phyloP scores from a whole-genome alignment of 2,888 invertebrate species.

The Tetanocera ferruginea region DNA sequence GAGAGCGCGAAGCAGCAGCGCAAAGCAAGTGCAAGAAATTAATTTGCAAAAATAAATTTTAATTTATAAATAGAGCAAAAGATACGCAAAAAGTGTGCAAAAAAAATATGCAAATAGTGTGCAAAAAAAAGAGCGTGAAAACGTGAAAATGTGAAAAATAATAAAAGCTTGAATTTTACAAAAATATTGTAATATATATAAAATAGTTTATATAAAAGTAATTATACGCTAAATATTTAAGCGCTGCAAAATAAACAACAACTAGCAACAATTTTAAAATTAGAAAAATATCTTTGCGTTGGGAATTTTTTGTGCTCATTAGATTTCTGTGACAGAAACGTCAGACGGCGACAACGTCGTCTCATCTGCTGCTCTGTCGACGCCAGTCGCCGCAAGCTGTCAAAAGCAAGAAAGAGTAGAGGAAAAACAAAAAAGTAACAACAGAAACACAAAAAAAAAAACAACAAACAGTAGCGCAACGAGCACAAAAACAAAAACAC shows the following conservation, averaged over 20 bases:
- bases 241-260: not conserved
- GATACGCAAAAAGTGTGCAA: not conserved
- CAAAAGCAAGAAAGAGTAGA: constrained; percentile 20
- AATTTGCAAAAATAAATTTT: constrained; percentile 10
- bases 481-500: constrained; percentile 47
- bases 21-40: constrained; percentile 8
- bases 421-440: constrained; percentile 1
- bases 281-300: constrained; percentile 51
- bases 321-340: constrained; percentile 2
- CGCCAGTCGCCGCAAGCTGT: not conserved
- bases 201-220: too few relatives aligned
- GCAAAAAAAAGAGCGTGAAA: not conserved
- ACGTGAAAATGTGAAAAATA: not conserved
- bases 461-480: constrained; percentile 29
- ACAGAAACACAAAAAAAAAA: constrained; percentile 3
- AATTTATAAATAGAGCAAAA: not conserved
- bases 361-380: constrained; percentile 12
- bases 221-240: too few relatives aligned
- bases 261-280: constrained; percentile 40
- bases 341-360: constrained; percentile 8
- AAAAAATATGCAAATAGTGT: not conserved
- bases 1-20: not conserved
- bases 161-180: not conserved
- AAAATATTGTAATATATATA: not conserved
- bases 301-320: constrained; percentile 45